Conservation (phyloP, 1,140 invertebrate genomes). For the Branchinecta lynchi region DNA sequence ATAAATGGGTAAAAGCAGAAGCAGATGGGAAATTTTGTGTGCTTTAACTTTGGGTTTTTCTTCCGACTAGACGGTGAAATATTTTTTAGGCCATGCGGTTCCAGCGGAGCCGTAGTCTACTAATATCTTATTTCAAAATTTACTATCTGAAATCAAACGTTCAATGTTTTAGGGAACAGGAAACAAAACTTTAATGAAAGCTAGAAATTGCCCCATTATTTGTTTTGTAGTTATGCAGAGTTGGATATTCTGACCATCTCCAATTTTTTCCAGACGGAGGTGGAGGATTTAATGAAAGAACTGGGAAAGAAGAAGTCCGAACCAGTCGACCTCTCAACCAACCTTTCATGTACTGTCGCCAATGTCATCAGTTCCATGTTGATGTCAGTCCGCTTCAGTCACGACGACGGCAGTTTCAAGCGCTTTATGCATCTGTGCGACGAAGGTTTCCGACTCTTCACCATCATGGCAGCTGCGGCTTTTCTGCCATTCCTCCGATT, state of each 20-base stretch:
- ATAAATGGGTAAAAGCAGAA: too few species aligned
- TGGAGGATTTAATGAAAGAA: conserved; percentile 49
- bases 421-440: conserved; percentile 66
- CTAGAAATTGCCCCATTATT: too few species aligned
- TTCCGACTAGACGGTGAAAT: too few species aligned
- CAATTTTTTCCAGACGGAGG: conserved; percentile 46
- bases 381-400: conserved; percentile 69
- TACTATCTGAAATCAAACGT: too few species aligned
- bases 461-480: conserved; percentile 45
- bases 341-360: conserved; percentile 60
- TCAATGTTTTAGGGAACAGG: too few species aligned
- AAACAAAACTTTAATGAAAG: too few species aligned
- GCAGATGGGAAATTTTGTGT: too few species aligned
- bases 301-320: conserved; percentile 41
- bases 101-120: too few species aligned
- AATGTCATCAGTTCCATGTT: conserved; percentile 82
- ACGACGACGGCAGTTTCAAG: conserved; percentile 54
- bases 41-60: too few species aligned
- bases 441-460: conserved; percentile 69
- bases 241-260: neutral
- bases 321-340: conserved; percentile 49
- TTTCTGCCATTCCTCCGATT: conserved; percentile 53
- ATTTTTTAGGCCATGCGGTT: too few species aligned
- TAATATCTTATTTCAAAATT: too few species aligned
- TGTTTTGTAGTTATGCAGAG: neutral